These are phyloP conservation scores for Mesoclemmys tuberculata DNA, from an alignment of 2,113 vertebrate genomes.

Conservation along the genomic window DNA sequence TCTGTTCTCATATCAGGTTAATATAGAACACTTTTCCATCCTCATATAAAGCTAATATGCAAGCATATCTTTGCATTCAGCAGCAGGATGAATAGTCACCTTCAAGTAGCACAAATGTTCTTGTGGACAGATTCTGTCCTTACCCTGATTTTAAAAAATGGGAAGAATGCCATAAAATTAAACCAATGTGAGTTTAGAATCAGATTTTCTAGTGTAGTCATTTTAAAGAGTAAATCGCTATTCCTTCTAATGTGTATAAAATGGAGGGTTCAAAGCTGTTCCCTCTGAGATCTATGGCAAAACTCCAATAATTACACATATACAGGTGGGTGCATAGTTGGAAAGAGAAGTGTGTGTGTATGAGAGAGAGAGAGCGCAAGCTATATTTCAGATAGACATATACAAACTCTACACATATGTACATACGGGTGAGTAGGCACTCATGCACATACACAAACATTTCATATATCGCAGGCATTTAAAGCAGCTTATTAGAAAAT, in stretches of 20 bases:
- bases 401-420: not conserved
- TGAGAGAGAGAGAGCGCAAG: not conserved
- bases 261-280: slow-evolving; percentile 32
- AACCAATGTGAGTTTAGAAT: slow-evolving; percentile 33
- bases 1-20: not conserved
- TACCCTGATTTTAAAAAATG: slow-evolving; percentile 34
- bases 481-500: not conserved
- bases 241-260: slow-evolving; percentile 20
- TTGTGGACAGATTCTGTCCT: not conserved
- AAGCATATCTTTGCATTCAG: not conserved
- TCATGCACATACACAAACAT: not conserved
- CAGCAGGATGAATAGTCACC: fast-evolving
- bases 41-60: fast-evolving
- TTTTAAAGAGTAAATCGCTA: slow-evolving; percentile 50
- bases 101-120: not conserved
- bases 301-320: not conserved
- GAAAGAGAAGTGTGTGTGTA: not conserved
- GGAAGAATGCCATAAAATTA: slow-evolving; percentile 69
- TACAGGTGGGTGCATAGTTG: not conserved
- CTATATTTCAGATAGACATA: not conserved
- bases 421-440: not conserved
- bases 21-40: not conserved
- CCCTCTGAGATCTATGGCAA: not conserved
- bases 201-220: slow-evolving; percentile 66
- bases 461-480: not conserved